Evolutionary conservation across 2,888 invertebrate species (phyloP).

Genomic region (Tupiocoris notatus): DNA sequence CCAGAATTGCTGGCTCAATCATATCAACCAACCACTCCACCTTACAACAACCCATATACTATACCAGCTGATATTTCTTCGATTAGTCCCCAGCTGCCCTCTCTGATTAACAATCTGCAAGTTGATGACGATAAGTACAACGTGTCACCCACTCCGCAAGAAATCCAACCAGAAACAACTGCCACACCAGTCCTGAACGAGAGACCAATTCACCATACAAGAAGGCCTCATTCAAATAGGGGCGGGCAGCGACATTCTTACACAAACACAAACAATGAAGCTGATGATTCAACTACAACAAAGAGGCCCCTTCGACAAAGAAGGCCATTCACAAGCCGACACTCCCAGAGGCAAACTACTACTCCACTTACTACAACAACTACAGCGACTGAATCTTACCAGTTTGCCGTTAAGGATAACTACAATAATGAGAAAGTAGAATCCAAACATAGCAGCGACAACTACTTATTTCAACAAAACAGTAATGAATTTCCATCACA

Average conservation of each 20-base stretch:
- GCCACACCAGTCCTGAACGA: conserved; percentile 37
- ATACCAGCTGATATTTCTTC: conserved; percentile 61
- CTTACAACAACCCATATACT: conserved; percentile 53
- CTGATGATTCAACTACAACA: conserved; percentile 38
- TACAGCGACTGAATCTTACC: conserved; percentile 54
- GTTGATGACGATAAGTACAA: conserved; percentile 54
- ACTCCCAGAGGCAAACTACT: conserved; percentile 51
- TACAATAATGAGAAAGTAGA: not conserved
- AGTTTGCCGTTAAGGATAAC: not conserved
- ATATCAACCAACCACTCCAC: conserved; percentile 5
- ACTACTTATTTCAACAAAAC: not conserved
- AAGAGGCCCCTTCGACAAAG: conserved; percentile 52
- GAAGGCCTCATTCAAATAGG: conserved; percentile 48
- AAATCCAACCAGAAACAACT: conserved; percentile 29
- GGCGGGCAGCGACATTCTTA: conserved; percentile 11
- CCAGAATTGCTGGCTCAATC: conserved; percentile 58
- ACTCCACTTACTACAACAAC: conserved; percentile 52
- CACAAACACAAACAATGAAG: not conserved
- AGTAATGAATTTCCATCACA: not conserved
- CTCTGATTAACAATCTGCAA: conserved; percentile 62
- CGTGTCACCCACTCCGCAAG: conserved; percentile 44
- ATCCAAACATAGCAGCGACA: not conserved
- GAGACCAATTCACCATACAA: conserved; percentile 44
- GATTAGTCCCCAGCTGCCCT: conserved; percentile 61
- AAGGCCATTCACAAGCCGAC: conserved; percentile 48